Percentiles rank a stretch among this genome's conserved stretches.
Conservation (phyloP, 2,888 invertebrate species). For the Latrodectus hesperus region DNA sequence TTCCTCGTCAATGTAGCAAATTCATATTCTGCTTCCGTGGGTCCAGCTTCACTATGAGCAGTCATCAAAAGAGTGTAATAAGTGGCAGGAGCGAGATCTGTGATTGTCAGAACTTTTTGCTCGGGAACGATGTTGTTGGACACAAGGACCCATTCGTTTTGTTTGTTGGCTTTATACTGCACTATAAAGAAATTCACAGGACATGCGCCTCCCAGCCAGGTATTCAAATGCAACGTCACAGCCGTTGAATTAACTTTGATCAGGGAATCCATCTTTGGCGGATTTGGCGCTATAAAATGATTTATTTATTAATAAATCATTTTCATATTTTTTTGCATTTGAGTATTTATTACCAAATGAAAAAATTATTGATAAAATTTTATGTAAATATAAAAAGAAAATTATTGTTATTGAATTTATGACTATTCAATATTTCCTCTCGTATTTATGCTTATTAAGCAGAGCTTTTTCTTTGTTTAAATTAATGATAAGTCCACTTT, state of each 20-base stretch:
- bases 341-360: too few species aligned
- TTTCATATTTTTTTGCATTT: too few species aligned
- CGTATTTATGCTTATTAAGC: too few species aligned
- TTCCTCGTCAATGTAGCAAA: slow-evolving; percentile 75
- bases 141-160: slow-evolving; percentile 65
- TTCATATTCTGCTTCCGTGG: slow-evolving; percentile 75
- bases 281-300: slow-evolving; percentile 49
- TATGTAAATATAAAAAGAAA: too few species aligned
- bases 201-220: slow-evolving; percentile 70
- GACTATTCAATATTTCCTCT: too few species aligned
- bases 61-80: slow-evolving; percentile 76
- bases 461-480: too few species aligned
- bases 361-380: too few species aligned
- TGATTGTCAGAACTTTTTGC: slow-evolving; percentile 69
- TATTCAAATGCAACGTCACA: slow-evolving; percentile 64
- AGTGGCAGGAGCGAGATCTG: slow-evolving; percentile 75
- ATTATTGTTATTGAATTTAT: too few species aligned
- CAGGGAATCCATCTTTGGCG: slow-evolving; percentile 66
- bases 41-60: slow-evolving; percentile 76
- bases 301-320: background rate
- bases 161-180: slow-evolving; percentile 68
- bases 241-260: slow-evolving; percentile 69
- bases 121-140: slow-evolving; percentile 69
- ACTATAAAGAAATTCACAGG: slow-evolving; percentile 70
- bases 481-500: too few species aligned